Conservation (phyloP, 2,888 invertebrate genomes). For the Drosophila limbata region DNA sequence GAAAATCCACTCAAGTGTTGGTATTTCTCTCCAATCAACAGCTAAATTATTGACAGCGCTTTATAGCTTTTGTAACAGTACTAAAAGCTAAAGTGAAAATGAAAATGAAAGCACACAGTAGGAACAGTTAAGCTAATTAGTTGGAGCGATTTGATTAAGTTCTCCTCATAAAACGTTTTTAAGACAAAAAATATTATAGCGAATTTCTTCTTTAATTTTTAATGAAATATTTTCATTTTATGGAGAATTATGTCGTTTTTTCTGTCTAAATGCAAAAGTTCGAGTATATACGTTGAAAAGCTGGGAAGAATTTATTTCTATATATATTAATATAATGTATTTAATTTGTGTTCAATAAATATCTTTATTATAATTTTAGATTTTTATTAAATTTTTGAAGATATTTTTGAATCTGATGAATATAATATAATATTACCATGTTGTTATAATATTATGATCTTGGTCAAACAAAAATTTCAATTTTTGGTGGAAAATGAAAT, state of each 20-base stretch:
- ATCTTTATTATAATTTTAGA: too few relatives aligned
- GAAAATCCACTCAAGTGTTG: constrained; percentile 12
- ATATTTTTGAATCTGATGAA: too few relatives aligned
- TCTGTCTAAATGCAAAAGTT: too few relatives aligned
- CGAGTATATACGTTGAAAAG: too few relatives aligned
- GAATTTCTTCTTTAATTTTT: background rate
- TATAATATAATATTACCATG: too few relatives aligned
- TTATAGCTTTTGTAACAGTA: constrained; percentile 33
- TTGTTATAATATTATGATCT: too few relatives aligned
- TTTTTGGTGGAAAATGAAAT: background rate
- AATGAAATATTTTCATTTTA: background rate
- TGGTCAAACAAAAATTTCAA: background rate
- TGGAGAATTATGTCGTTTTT: background rate
- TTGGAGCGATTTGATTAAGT: background rate
- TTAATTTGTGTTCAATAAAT: too few relatives aligned
- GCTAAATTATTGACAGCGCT: constrained; percentile 12
- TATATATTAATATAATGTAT: too few relatives aligned
- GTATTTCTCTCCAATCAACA: constrained; percentile 1
- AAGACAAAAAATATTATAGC: background rate
- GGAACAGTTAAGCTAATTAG: constrained; percentile 16
- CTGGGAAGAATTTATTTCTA: too few relatives aligned
- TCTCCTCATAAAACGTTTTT: constrained; percentile 1
- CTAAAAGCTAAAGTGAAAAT: constrained; percentile 21
- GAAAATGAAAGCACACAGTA: constrained; percentile 5
- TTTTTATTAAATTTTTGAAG: too few relatives aligned